Percentiles rank a stretch among this genome's conserved stretches.
Conservation (phyloP, 53 echinoderm and acorn worm genomes). For the Paelopatides confundens region DNA sequence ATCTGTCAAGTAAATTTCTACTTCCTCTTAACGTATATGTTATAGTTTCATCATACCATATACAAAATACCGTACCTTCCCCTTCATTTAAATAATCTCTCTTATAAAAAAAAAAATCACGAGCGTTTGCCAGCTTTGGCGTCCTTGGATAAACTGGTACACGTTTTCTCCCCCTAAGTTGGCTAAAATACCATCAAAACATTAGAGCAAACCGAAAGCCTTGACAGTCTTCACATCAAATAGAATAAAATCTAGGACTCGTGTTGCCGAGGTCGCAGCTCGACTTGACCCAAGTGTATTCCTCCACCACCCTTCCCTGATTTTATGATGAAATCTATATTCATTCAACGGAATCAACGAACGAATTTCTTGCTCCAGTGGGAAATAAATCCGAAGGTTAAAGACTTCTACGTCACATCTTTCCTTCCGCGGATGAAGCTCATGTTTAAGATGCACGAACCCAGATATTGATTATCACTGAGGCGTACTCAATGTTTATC, state of each 20-base stretch:
- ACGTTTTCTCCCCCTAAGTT: slow-evolving; percentile 4
- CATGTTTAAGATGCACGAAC: slow-evolving; percentile 43
- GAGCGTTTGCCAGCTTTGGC: not conserved
- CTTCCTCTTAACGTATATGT: not conserved
- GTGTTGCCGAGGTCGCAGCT: slow-evolving; percentile 23
- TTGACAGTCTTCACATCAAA: not conserved
- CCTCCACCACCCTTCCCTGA: slow-evolving; percentile 27
- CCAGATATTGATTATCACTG: slow-evolving; percentile 47
- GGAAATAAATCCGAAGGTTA: slow-evolving; percentile 47
- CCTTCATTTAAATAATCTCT: not conserved
- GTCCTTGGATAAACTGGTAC: slow-evolving; percentile 36
- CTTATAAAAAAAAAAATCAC: not conserved
- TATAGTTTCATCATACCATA: not conserved
- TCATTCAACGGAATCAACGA: slow-evolving; percentile 35
- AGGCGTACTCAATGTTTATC: slow-evolving; percentile 45
- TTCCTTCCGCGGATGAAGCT: slow-evolving; percentile 33
- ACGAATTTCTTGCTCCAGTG: slow-evolving; percentile 45
- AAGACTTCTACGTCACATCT: slow-evolving; percentile 36
- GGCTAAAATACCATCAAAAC: slow-evolving; percentile 9
- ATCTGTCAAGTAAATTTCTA: not conserved
- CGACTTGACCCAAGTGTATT: slow-evolving; percentile 42
- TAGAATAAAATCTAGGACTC: slow-evolving; percentile 29
- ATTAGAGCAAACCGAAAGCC: slow-evolving; percentile 15
- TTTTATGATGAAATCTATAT: slow-evolving; percentile 43
- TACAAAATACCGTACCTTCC: not conserved